Base-by-base conservation (phyloP, 2,888 invertebrate genomes). In the Drepana falcataria region DNA sequence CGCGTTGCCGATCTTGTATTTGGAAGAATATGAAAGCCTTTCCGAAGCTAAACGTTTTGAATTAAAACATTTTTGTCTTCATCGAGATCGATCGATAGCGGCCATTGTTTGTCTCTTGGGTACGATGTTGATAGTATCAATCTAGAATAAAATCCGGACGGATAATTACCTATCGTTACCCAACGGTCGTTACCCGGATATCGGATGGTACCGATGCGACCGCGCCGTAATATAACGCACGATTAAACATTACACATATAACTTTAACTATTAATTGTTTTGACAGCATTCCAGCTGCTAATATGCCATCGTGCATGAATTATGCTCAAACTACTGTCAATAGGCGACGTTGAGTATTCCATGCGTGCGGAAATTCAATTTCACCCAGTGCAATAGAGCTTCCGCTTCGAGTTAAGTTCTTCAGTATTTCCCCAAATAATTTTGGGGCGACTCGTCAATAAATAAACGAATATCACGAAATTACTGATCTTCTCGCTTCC, bases 111-210 rank as follows among this genome's bases (percentile, higher is more conserved):
- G 21, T 65, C 63, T 57, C 60, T 56, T 64, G 60, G 63, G 61
- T 53, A 58, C 59, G 59, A 61, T 62, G 62, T 64, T 65, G 64
- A 65, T 69, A 66, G 65, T 75, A 72, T 73, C 69, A 68, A 65
- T 73, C 65, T 64, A 67, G 75, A 74, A 69, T 77, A 77, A 76
- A 77, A 79, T 70, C 63, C 63, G 55, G 60, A 56, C 53, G 65
- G 64, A 65, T 71, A 73, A 75, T 76, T 73, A 21, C 21, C 21
- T 21, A 64, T 53, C 58, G 56, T 56, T 61, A 71, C 63, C 65
- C 21, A 61, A 58, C 65, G 59, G 60, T 61, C 65, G 68, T 70
- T 73, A 76, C 66, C 69, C 65, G 60, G 63, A 52, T 60, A 59
- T 57, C 60, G 64, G 61, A 52, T 47, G 3, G 35, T 48, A 34